Evolutionary conservation across 2,797 vertebrate species (phyloP).

Genomic region (Gorsachius magnificus): DNA sequence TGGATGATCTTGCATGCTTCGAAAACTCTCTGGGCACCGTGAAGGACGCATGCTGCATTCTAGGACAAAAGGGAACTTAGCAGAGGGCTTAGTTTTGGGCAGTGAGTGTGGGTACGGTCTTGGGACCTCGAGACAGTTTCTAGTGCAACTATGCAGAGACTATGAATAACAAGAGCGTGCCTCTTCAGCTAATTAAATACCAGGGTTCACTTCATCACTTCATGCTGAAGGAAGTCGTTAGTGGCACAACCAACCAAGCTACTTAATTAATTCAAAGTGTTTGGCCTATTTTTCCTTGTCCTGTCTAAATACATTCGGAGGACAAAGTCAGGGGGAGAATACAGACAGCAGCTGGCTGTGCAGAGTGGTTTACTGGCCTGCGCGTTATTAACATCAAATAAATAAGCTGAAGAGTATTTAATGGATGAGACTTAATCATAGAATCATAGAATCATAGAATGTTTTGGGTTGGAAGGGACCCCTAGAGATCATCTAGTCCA

Average conservation of each 20-base stretch:
- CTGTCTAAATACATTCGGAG: neutral
- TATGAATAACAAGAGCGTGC: neutral
- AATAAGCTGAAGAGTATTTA: neutral
- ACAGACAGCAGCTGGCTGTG: neutral
- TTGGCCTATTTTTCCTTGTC: neutral
- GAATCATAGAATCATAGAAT: too few relatives aligned
- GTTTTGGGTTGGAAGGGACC: too few relatives aligned
- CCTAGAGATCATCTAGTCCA: too few relatives aligned
- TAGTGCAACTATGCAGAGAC: accelerated
- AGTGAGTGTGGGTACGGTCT: accelerated
- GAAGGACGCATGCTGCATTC: neutral
- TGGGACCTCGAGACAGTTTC: neutral
- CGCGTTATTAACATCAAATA: accelerated
- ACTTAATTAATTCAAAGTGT: neutral
- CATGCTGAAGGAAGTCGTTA: neutral
- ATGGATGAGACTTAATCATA: neutral
- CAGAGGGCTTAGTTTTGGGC: neutral
- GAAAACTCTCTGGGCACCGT: neutral
- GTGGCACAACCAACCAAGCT: neutral
- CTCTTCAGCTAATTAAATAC: neutral
- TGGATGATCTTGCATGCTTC: neutral
- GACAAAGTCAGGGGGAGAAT: neutral
- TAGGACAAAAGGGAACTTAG: neutral
- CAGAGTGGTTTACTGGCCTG: neutral
- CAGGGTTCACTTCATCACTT: neutral